Percentiles rank a stretch among this genome's conserved stretches.
phyloP scores from a whole-genome alignment of 2,113 vertebrate genomes.

The Alectura lathami region DNA sequence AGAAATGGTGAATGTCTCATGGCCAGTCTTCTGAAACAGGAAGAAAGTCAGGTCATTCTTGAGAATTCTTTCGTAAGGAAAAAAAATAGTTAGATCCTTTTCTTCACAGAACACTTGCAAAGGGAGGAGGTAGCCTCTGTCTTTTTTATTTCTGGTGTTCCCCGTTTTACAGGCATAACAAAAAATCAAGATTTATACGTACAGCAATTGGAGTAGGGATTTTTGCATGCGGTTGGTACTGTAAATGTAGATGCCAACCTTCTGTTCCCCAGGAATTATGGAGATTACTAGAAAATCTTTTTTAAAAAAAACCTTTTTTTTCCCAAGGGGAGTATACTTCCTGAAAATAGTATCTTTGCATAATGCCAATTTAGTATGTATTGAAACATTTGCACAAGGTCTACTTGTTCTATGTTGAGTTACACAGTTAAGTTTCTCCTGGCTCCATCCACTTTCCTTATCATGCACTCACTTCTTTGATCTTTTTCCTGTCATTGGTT shows the following conservation, averaged over 20 bases:
- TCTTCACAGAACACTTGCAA: neutral
- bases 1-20: neutral
- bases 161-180: neutral
- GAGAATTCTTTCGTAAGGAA: neutral
- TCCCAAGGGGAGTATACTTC: slow-evolving; percentile 30
- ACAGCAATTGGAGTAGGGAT: neutral
- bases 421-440: slow-evolving; percentile 59
- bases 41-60: neutral
- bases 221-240: neutral
- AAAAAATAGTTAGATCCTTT: neutral
- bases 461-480: slow-evolving; percentile 59
- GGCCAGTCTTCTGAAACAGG: neutral
- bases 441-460: slow-evolving; percentile 57
- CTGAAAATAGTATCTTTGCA: slow-evolving; percentile 25
- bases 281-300: neutral
- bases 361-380: slow-evolving; percentile 12
- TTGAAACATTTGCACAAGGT: slow-evolving; percentile 8
- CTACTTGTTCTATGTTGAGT: slow-evolving; percentile 31
- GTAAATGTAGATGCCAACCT: neutral
- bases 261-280: neutral
- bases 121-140: neutral
- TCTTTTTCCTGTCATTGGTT: slow-evolving; percentile 69
- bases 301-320: slow-evolving; percentile 4
- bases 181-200: neutral
- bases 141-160: neutral